Evolutionary conservation across 2,113 vertebrate genomes (phyloP).

Genomic region (Passerina amoena): DNA sequence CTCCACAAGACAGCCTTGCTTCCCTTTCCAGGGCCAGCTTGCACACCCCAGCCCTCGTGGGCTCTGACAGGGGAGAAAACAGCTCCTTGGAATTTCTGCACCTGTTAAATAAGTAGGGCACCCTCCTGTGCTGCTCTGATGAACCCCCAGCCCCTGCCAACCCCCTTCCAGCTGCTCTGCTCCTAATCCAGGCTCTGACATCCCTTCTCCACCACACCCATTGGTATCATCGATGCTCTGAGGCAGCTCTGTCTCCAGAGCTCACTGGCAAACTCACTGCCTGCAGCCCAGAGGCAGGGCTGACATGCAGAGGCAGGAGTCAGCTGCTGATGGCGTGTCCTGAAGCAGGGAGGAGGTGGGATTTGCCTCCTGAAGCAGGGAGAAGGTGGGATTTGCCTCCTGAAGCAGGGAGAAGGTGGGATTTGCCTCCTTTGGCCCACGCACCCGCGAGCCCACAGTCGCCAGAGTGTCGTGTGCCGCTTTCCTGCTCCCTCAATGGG

Average conservation of each 20-base stretch:
- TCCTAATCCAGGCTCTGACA: not conserved
- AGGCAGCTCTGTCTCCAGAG: not conserved
- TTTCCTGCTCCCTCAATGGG: not conserved
- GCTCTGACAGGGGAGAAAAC: not conserved
- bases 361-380: not conserved
- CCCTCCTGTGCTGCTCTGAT: fast-evolving
- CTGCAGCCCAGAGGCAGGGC: not conserved
- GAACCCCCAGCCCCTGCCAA: not conserved
- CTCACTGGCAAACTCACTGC: not conserved
- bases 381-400: not conserved
- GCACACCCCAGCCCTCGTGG: not conserved
- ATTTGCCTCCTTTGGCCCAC: not conserved
- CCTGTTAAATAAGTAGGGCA: not conserved
- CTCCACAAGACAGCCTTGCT: not conserved
- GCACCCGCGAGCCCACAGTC: fast-evolving
- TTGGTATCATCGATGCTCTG: fast-evolving
- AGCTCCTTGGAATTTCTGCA: not conserved
- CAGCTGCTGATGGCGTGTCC: not conserved
- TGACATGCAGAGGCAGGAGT: not conserved
- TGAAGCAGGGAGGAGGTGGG: not conserved
- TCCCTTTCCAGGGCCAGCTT: not conserved
- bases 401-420: not conserved
- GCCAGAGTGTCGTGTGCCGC: not conserved
- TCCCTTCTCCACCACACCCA: fast-evolving
- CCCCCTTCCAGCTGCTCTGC: not conserved